These are phyloP conservation scores for Rutpela maculata DNA, from an alignment of 2,888 invertebrate genomes.

Conservation along the genomic window DNA sequence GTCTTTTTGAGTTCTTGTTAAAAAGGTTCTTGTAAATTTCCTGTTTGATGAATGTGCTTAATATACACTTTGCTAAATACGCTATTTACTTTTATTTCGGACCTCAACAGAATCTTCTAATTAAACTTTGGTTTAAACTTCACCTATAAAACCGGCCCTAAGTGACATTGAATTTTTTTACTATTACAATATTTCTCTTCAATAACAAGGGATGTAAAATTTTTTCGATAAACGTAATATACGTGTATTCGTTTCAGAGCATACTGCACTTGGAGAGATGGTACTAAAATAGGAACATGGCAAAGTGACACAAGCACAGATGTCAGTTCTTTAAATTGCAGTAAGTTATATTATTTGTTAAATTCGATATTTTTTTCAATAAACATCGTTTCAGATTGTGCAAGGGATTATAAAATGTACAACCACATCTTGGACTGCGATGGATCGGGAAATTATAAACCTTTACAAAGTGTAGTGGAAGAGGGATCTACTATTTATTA, in stretches of 20 bases:
- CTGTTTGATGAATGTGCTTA: too few species aligned
- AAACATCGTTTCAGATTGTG: slow-evolving; percentile 34
- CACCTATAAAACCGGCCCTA: too few species aligned
- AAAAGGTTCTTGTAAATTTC: too few species aligned
- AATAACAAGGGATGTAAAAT: too few species aligned
- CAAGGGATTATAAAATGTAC: slow-evolving; percentile 38
- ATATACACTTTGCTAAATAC: too few species aligned
- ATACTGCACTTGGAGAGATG: slow-evolving; percentile 79
- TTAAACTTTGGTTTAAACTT: too few species aligned
- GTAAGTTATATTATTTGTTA: slow-evolving; percentile 19
- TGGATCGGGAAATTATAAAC: slow-evolving; percentile 36
- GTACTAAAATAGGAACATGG: slow-evolving; percentile 73
- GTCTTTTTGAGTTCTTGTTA: too few species aligned
- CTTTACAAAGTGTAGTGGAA: slow-evolving; percentile 21
- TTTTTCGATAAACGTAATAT: too few species aligned
- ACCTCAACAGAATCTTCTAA: too few species aligned
- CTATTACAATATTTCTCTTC: too few species aligned
- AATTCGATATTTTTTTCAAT: background rate
- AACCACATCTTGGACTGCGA: slow-evolving; percentile 27
- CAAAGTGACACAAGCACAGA: slow-evolving; percentile 40
- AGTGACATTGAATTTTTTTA: too few species aligned
- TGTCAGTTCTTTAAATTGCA: slow-evolving; percentile 41
- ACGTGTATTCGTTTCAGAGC: slow-evolving; percentile 73
- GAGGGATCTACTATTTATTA: slow-evolving; percentile 18
- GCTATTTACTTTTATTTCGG: too few species aligned